Base-by-base conservation (phyloP, 2,113 vertebrate species). In the Alaudala cheleensis region DNA sequence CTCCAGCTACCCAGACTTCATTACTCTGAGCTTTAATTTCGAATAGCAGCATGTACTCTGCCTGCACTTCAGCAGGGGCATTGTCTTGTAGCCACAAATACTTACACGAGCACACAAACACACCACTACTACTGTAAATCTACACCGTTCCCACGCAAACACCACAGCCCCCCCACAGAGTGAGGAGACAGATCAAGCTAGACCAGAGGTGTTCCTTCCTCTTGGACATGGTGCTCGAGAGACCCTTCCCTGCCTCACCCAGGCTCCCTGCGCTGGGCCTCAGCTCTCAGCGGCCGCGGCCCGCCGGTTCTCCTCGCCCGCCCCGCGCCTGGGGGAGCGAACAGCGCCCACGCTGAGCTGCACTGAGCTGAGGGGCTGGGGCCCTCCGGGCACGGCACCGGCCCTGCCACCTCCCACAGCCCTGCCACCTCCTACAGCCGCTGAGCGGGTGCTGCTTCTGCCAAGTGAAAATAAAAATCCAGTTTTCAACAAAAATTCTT, bases 341-440 rank as follows among this genome's bases (percentile, higher is more conserved):
- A 2, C 49, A 9, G 69, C 11, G 14, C 56, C 76, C 51, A 4
- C 18, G 39, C 77, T 2, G 79, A 25, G 65, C 23, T 26, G 0
- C 14, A 6, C 25, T 33, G 40, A 9, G 33, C 37, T 2, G 45
- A 2, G 8, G n/a, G 22, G 6, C 4, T 5, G 57, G 42, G 53
- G n/a, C 5, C 34, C 20, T 17, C 22, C 11, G 8, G 25, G 58
- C 73, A 21, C 37, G 17, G 44, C 71, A 47, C 33, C 6, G 9
- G 51, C 66, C 34, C 3, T 1, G 0, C 19, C 6, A 2, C 72
- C 62, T 31, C 14, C 1, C 1, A 3, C 34, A 7, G 31, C 50
- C 57, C 3, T 1, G 0, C 19, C 6, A 2, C 72, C 62, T 31
- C 14, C 1, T 1, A 3, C 34, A 0, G 29, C 14, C 12, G 51